Base-by-base conservation (phyloP, 1,140 invertebrate genomes). In the Bombus haemorrhoidalis region DNA sequence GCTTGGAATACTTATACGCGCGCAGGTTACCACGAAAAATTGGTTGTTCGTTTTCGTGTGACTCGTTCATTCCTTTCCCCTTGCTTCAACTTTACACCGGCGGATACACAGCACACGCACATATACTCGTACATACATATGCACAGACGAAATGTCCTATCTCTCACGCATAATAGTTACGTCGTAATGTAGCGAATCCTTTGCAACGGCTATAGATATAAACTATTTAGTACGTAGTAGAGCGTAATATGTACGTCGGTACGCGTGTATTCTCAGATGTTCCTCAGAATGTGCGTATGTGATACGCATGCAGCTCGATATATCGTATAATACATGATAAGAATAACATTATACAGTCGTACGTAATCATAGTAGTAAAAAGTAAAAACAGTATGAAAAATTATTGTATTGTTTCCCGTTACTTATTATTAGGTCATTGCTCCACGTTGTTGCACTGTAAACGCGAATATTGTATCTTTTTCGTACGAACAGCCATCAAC, bases 361-460 rank as follows among this genome's bases (percentile, higher is more conserved):
- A 92, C 85, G 81, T 91, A 93, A 93, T 92, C 85, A 93, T 89
- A 92, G 91, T 93, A 94, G 90, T 93, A 92, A 94, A 92, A 94
- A 93, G 93, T 94, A 93, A 94, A 94, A 94, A 93, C 80, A 89
- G 91, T 94, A 93, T 93, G 91, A 94, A 94, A 92, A 94, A 94
- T 94, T 93, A 92, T 93, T 91, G 91, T 93, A 92, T 92, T 90
- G 90, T 92, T 93, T 92, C 89, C 91, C 83, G 80, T 90, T 89
- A 91, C 84, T 92, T 87, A 92, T 93, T 91, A 89, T 91, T 91
- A 86, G 75, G 88, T 91, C 82, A 59, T 53, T 81, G 89, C 79
- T 83, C 85, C 89, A 73, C 90, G 39, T 53, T 78, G 73, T 81
- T 80, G 79, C 59, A 66, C 66, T 71, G 43, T 41, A 57, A 80